Percentiles rank a stretch among this genome's conserved stretches.
phyloP scores from a whole-genome alignment of 1,140 invertebrate species.

The Apolygus lucorum region DNA sequence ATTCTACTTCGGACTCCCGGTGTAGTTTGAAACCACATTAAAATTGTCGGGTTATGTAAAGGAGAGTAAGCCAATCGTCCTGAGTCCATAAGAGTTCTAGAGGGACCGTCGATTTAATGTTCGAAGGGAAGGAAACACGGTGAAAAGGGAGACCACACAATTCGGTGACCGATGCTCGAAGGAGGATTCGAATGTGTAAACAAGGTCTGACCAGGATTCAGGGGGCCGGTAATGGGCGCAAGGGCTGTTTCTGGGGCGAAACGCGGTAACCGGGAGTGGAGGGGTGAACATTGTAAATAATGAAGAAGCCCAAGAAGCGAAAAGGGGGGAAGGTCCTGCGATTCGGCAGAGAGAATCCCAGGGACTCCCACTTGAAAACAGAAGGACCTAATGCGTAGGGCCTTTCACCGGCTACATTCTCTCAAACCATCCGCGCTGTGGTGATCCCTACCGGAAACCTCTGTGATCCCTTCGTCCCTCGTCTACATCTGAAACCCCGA shows the following conservation, averaged over 20 bases:
- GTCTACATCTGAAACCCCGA: background rate
- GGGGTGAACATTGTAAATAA: background rate
- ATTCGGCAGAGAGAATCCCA: background rate
- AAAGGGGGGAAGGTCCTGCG: background rate
- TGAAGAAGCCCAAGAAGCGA: background rate
- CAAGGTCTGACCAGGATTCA: background rate
- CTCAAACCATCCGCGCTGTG: background rate
- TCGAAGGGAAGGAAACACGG: background rate
- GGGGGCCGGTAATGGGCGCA: background rate
- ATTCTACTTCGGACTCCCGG: too few species aligned
- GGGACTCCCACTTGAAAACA: conserved; percentile 13
- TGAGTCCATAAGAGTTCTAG: too few species aligned
- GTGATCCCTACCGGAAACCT: conserved; percentile 3
- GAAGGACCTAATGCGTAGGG: conserved; percentile 12
- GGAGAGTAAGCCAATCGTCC: too few species aligned
- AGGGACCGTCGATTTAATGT: too few species aligned
- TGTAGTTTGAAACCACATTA: too few species aligned
- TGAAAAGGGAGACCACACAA: background rate
- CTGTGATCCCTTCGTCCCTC: conserved; percentile 13
- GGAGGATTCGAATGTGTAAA: conserved; percentile 5
- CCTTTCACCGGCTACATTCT: background rate
- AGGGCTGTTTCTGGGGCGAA: background rate
- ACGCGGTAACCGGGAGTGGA: background rate
- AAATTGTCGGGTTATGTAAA: too few species aligned
- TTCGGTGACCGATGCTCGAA: background rate